Base-by-base conservation (phyloP, 1,140 invertebrate species). In the Hormaphis cornu region DNA sequence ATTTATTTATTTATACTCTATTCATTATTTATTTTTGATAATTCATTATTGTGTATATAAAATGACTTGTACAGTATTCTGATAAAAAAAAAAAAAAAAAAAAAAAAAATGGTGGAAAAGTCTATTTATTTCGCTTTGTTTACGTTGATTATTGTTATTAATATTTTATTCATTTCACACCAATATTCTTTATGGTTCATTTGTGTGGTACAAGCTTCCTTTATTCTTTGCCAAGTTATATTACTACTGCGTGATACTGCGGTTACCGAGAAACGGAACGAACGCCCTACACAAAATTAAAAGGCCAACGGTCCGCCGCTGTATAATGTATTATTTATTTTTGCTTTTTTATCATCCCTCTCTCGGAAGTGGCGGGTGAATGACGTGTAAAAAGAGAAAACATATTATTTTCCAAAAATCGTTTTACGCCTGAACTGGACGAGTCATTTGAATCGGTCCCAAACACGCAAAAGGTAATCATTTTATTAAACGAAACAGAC, bases 1-100 rank as follows among this genome's bases (percentile, higher is more conserved):
- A 63, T 63, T 63, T 63, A 63, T 63, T 61, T 63, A 63, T 63
- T 63, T 63, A 46, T 63, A 63, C 58, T 46, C 46, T 63, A 63
- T 63, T 63, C 42, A 63, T 44, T 63, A 63, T 63, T 63, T 63
- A 63, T 66, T 66, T 66, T 66, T 66, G 61, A 66, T 66, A 66
- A 66, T 66, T 50, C 28, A 50, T 66, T 46, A 66, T 66, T 66
- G 59, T 66, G 61, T 66, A 66, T 50, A 66, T 66, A 66, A 66
- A 66, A 66, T 66, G 28, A 66, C 61, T 66, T 66, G 61, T 66
- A 66, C 61, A 66, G 61, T 66, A 66, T 66, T 66, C 61, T 50
- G 61, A 66, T 48, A 66, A 66, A 66, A 59, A 52, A n/a, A n/a
- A n/a, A n/a, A n/a, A n/a, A n/a, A n/a, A n/a, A n/a, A n/a, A n/a